phyloP scores from a whole-genome alignment of 2,888 invertebrate genomes.

The Tuberolachnus salignus region DNA sequence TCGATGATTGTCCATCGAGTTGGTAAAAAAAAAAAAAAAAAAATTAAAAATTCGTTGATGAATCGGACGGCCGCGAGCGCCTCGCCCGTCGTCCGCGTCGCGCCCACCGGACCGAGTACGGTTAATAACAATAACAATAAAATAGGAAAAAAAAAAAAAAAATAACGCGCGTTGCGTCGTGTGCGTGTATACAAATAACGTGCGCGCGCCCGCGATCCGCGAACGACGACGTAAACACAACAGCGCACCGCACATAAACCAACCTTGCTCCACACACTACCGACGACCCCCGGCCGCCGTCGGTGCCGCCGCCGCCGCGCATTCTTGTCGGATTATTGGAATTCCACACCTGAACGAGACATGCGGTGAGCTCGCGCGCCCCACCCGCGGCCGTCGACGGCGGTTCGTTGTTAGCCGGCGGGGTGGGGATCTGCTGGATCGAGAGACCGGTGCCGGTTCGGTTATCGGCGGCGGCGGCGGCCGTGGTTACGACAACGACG shows the following conservation, averaged over 20 bases:
- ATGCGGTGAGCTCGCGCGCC: conserved; percentile 30
- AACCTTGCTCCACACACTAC: conserved; percentile 51
- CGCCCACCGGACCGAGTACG: too few relatives aligned
- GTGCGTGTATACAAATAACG: neutral
- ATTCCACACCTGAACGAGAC: conserved; percentile 51
- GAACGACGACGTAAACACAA: conserved; percentile 27
- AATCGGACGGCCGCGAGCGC: too few relatives aligned
- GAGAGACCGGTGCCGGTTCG: conserved; percentile 28
- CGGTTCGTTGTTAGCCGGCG: neutral
- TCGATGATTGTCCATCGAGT: too few relatives aligned
- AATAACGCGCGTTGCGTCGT: neutral
- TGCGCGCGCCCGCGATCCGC: neutral
- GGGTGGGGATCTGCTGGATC: conserved; percentile 6
- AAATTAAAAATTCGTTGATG: too few relatives aligned
- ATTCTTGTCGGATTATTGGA: conserved; percentile 56
- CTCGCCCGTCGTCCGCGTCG: too few relatives aligned
- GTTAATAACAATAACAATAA: too few relatives aligned
- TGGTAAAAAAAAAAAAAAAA: too few relatives aligned
- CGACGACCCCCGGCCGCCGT: conserved; percentile 47
- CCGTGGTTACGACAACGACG: neutral
- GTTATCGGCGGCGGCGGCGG: conserved; percentile 27
- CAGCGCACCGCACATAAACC: conserved; percentile 16
- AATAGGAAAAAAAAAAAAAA: neutral
- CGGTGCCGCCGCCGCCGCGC: conserved; percentile 40
- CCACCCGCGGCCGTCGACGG: conserved; percentile 2